Conservation (phyloP, 2,113 vertebrate species). For the Plecotus auritus region DNA sequence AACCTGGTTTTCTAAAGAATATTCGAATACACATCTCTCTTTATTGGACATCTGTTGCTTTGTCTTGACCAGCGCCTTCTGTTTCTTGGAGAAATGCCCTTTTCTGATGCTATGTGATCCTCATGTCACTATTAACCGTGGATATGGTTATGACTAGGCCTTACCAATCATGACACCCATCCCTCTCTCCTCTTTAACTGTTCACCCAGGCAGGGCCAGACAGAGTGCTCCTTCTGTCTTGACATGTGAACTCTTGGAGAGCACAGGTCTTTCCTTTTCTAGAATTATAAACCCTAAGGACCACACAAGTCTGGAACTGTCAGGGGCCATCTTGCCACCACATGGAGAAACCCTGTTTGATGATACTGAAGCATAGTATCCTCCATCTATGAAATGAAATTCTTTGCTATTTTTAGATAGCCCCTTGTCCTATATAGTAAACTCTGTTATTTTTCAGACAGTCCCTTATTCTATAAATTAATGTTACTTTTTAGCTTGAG, state of each 20-base stretch:
- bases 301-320: not conserved
- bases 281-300: not conserved
- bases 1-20: not conserved
- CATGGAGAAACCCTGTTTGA: not conserved
- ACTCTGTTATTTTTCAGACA: too few species aligned
- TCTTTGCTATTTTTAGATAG: too few species aligned
- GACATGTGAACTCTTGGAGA: not conserved
- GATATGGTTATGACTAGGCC: not conserved
- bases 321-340: not conserved
- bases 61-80: not conserved
- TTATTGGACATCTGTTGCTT: not conserved
- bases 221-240: not conserved
- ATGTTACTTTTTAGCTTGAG: too few species aligned
- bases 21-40: not conserved
- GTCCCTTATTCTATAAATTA: too few species aligned
- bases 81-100: not conserved
- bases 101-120: not conserved
- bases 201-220: not conserved
- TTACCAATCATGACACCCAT: not conserved
- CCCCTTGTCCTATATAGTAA: too few species aligned
- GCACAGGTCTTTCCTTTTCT: not conserved
- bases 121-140: not conserved
- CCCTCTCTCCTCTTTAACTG: not conserved
- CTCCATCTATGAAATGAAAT: too few species aligned
- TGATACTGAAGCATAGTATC: not conserved